Evolutionary conservation across 23 tunicate genomes (phyloP).

Genomic region (Botrylloides violaceus): DNA sequence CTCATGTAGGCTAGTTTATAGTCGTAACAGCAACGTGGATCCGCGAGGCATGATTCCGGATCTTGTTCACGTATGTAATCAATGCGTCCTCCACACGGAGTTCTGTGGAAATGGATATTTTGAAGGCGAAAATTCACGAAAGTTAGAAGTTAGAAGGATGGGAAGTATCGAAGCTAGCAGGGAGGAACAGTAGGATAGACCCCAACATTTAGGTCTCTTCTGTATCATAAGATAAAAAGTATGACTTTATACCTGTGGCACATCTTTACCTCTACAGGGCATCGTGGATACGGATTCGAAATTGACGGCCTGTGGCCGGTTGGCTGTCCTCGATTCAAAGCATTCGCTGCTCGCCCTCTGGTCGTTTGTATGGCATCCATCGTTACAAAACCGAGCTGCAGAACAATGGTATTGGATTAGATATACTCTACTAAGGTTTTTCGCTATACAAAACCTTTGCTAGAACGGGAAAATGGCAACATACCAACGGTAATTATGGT

Average conservation of each 20-base stretch:
- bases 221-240: too few relatives aligned
- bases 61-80: not conserved
- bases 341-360: not conserved
- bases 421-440: too few relatives aligned
- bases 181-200: too few relatives aligned
- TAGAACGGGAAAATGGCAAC: too few relatives aligned
- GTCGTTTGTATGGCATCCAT: not conserved
- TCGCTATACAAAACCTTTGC: too few relatives aligned
- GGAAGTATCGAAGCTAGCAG: too few relatives aligned
- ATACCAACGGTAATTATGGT: too few relatives aligned
- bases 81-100: constrained; percentile 11
- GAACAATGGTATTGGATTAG: too few relatives aligned
- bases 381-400: not conserved
- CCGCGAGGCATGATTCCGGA: not conserved
- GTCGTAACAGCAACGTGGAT: constrained; percentile 14
- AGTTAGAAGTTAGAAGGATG: too few relatives aligned
- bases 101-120: not conserved
- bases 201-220: too few relatives aligned
- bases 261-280: not conserved
- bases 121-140: too few relatives aligned
- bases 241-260: not conserved
- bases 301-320: not conserved
- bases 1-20: not conserved
- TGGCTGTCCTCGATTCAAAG: not conserved
- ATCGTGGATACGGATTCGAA: not conserved